phyloP scores from a whole-genome alignment of 2,888 invertebrate genomes.

The Andrena bucephala region DNA sequence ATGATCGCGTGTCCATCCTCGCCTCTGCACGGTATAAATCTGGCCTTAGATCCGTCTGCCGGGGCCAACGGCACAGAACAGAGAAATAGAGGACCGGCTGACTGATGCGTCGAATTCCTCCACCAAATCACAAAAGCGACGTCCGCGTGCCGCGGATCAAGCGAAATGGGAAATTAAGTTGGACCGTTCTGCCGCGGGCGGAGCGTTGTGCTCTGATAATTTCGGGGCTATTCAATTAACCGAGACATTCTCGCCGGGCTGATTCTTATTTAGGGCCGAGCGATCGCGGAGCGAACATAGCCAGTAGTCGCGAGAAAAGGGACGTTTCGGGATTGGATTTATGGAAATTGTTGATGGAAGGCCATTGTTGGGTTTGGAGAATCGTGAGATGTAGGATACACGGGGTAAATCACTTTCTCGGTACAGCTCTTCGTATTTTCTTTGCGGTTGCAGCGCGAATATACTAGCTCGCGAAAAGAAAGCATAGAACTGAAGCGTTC shows the following conservation, averaged over 20 bases:
- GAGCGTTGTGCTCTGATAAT: constrained; percentile 29
- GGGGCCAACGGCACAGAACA: constrained; percentile 1
- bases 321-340: constrained; percentile 17
- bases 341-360: constrained; percentile 12
- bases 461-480: too few relatives aligned
- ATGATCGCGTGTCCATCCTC: constrained; percentile 10
- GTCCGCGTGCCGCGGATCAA: constrained; percentile 26
- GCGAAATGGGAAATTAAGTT: constrained; percentile 46
- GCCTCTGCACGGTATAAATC: constrained; percentile 14
- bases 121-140: constrained; percentile 9
- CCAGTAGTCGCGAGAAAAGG: neutral
- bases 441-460: too few relatives aligned
- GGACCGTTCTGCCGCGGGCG: constrained; percentile 12
- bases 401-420: too few relatives aligned
- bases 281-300: neutral
- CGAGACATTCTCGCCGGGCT: constrained; percentile 1
- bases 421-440: too few relatives aligned
- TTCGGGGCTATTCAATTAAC: constrained; percentile 23
- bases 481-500: too few relatives aligned
- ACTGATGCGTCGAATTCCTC: constrained; percentile 25
- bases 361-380: constrained; percentile 5
- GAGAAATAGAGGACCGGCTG: constrained; percentile 1
- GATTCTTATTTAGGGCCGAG: constrained; percentile 33
- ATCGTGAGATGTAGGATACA: neutral
- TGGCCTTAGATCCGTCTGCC: neutral